Base-by-base conservation (phyloP, 2,113 vertebrate species). In the Sinocyclocheilus grahami region DNA sequence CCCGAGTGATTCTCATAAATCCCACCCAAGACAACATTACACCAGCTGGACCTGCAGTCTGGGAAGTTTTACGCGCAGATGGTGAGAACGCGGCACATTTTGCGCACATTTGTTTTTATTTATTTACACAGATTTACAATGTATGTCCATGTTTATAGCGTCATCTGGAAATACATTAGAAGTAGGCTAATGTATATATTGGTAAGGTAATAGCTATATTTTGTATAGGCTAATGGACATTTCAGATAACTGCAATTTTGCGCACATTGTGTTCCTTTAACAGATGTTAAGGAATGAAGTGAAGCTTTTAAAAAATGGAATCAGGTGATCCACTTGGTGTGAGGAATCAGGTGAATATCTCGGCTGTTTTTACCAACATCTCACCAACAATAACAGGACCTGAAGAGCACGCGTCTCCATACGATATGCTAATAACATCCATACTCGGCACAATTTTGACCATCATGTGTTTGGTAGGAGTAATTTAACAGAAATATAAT, bases 371-470 rank as follows among this genome's bases (percentile, higher is more conserved):
- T 69, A 22, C 37, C 77, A 88, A 89, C 53, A 13, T 78, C 20
- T 89, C 89, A 51, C 83, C 87, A 9, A 13, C 85, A 20, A n/a
- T 39, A 24, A 24, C 88, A 30, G 81, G 72, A 10, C 84, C 86
- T 13, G 60, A 33, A 69, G 37, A 42, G 1, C 86, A 87, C 0
- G 76, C n/a, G 20, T 87, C 87, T 20, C 65, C 75, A 24, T 85
- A 88, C 51, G 88, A 90, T 37, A 81, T 55, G 0, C 3, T 91
- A 1, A 62, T 91, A 27, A 92, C 87, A n/a, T 85, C 78, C 55
- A n/a, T 92, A 22, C 85, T 92, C 2, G 90, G 91, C 51, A 88
- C 84, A 20, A 14, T 92, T 24, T 88, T 91, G 63, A 88, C 65
- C 24, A 11, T 60, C 1, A 91, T 92, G 90, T 91, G 86, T 85